Conservation (phyloP, 23 tunicate species). For the Trididemnum miniatum region DNA sequence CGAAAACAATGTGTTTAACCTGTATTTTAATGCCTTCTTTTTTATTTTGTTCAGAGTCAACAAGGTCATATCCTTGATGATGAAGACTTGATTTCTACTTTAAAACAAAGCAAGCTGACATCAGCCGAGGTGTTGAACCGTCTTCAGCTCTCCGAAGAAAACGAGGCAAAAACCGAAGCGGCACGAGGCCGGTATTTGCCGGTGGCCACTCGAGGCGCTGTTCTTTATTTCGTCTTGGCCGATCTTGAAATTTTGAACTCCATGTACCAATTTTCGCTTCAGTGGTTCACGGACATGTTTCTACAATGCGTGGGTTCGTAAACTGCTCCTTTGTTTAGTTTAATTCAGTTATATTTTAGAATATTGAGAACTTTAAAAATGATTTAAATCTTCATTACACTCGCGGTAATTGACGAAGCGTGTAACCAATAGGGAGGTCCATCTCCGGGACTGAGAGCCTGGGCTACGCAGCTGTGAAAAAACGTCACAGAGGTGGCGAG, state of each 20-base stretch:
- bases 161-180: constrained; percentile 65
- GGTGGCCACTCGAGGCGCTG: constrained; percentile 97
- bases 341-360: too few species aligned
- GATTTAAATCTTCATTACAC: too few species aligned
- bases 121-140: constrained; percentile 72
- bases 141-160: constrained; percentile 66
- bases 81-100: constrained; percentile 70
- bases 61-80: constrained; percentile 87
- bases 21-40: too few species aligned
- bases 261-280: constrained; percentile 93
- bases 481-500: too few species aligned
- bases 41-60: too few species aligned
- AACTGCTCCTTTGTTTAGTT: background rate
- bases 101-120: constrained; percentile 79
- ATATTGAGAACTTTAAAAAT: too few species aligned
- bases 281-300: constrained; percentile 83
- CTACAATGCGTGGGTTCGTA: constrained; percentile 74
- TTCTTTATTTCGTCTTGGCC: constrained; percentile 81
- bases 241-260: constrained; percentile 80
- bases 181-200: constrained; percentile 87
- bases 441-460: too few species aligned
- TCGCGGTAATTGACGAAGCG: too few species aligned
- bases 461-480: too few species aligned
- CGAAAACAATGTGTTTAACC: too few species aligned
- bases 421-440: too few species aligned